Percentiles rank a stretch among this genome's conserved stretches.
Evolutionary conservation across 2,797 vertebrate species (phyloP).

Genomic region (Falco novaeseelandiae): DNA sequence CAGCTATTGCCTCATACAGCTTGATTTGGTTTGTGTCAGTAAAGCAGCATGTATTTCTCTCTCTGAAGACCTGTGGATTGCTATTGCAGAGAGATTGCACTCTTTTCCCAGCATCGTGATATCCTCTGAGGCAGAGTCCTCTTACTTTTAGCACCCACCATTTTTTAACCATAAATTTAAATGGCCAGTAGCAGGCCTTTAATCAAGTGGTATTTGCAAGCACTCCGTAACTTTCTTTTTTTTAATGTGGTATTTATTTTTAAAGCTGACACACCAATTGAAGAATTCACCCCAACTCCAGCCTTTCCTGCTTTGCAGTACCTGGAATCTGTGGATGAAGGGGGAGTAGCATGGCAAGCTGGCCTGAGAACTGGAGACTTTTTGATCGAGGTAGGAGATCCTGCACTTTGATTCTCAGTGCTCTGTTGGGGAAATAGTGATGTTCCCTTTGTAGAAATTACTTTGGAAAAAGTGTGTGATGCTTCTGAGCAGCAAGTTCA

Average conservation of each 20-base stretch:
- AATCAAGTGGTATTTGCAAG: conserved; percentile 41
- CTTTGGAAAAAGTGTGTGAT: background rate
- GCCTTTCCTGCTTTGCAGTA: conserved; percentile 97
- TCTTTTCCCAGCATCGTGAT: background rate
- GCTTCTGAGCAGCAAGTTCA: background rate
- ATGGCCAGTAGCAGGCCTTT: conserved; percentile 8
- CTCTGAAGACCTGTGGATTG: conserved; percentile 26
- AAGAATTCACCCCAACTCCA: conserved; percentile 96
- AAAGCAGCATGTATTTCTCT: background rate
- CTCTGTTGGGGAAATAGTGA: background rate
- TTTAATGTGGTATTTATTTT: conserved; percentile 54
- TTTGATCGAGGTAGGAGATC: conserved; percentile 90
- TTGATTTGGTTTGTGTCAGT: background rate
- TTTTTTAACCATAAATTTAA: conserved; percentile 1
- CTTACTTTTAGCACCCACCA: background rate
- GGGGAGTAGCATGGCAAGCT: conserved; percentile 96
- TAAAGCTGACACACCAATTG: conserved; percentile 95
- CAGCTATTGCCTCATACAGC: background rate
- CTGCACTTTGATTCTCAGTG: conserved; percentile 7
- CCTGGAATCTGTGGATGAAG: conserved; percentile 98
- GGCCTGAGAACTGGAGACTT: conserved; percentile 96
- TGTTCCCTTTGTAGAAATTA: background rate
- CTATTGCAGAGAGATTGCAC: background rate
- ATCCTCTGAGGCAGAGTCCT: background rate
- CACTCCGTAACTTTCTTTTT: conserved; percentile 50